Evolutionary conservation across 2,888 invertebrate genomes (phyloP).

Genomic region (Nymphalis c-album): DNA sequence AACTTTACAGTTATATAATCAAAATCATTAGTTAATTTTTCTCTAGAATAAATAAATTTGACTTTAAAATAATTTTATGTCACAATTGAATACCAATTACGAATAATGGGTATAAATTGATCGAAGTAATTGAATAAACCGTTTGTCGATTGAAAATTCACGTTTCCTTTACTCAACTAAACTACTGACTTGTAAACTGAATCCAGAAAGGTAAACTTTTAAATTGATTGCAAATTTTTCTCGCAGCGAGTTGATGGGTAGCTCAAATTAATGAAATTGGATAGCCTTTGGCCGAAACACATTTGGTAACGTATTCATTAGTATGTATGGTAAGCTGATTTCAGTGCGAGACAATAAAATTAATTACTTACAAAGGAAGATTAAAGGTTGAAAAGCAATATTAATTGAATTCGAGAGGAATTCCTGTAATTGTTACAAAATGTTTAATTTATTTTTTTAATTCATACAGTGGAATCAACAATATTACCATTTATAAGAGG

Average conservation of each 20-base stretch:
- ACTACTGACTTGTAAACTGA: conserved; percentile 15
- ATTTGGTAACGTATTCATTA: conserved; percentile 19
- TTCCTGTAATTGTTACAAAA: not conserved
- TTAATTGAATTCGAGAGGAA: not conserved
- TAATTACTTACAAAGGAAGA: not conserved
- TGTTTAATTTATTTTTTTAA: not conserved
- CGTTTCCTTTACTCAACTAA: conserved; percentile 16
- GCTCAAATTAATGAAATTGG: conserved; percentile 25
- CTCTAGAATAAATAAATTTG: too few relatives aligned
- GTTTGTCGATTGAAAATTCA: conserved; percentile 8
- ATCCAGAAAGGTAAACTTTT: conserved; percentile 12
- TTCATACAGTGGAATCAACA: too few relatives aligned
- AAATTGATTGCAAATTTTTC: conserved; percentile 26
- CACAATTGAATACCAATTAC: not conserved
- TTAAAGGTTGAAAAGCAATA: not conserved
- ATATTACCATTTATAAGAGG: too few relatives aligned
- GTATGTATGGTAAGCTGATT: not conserved
- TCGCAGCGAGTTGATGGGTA: conserved; percentile 8
- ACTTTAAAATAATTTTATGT: not conserved
- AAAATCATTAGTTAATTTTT: too few relatives aligned
- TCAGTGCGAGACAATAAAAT: not conserved
- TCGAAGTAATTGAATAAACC: not conserved
- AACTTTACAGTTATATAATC: too few relatives aligned
- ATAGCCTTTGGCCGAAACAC: conserved; percentile 18
- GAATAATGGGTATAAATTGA: not conserved